Conservation (phyloP, 2,888 invertebrate genomes). For the Rhagonycha lutea region DNA sequence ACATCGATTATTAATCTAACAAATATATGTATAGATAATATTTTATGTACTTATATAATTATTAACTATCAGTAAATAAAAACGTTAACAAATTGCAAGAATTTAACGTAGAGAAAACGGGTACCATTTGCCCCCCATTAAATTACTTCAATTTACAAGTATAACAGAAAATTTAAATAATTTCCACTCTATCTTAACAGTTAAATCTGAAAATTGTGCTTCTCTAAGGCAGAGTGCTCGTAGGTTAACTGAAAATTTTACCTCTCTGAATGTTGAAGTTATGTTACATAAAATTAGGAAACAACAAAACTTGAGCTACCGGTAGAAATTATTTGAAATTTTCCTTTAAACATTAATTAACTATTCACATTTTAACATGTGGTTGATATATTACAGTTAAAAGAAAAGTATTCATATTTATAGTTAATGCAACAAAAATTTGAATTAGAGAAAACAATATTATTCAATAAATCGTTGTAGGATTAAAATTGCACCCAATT, state of each 20-base stretch:
- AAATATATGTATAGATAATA: background rate
- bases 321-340: background rate
- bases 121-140: background rate
- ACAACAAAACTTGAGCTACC: background rate
- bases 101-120: background rate
- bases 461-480: constrained; percentile 9
- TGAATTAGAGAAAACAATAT: background rate
- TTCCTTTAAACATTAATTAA: background rate
- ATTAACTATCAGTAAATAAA: background rate
- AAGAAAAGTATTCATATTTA: background rate
- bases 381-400: background rate
- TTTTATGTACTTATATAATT: background rate
- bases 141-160: background rate
- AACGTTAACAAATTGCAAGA: background rate
- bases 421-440: background rate
- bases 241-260: background rate
- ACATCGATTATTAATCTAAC: background rate
- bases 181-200: background rate
- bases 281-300: background rate
- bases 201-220: background rate
- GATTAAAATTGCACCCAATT: constrained; percentile 55
- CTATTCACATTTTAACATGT: background rate
- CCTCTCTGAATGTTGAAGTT: background rate
- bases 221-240: background rate
- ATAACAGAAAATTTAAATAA: background rate